Conservation (phyloP, 2,113 vertebrate genomes). For the Bos javanicus region DNA sequence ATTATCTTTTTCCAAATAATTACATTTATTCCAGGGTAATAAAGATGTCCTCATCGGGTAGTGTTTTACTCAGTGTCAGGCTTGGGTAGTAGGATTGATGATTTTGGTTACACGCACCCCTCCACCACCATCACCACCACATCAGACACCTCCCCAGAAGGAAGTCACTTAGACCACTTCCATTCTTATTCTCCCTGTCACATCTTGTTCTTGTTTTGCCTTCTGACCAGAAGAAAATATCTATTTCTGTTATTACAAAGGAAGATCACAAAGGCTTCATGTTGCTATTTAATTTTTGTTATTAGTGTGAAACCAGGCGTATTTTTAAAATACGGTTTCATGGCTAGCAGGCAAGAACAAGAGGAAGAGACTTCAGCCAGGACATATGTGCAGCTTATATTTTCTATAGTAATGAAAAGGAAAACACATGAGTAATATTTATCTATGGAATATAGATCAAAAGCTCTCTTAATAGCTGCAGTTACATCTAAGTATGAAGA, state of each 20-base stretch:
- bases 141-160: background rate
- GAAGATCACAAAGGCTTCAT: background rate
- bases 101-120: background rate
- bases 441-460: background rate
- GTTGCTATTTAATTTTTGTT: background rate
- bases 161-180: background rate
- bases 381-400: background rate
- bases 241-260: background rate
- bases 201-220: background rate
- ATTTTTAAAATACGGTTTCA: conserved; percentile 2
- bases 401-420: background rate
- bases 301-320: background rate
- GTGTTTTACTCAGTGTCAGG: background rate
- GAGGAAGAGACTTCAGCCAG: background rate
- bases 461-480: background rate
- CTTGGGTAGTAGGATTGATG: background rate
- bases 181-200: background rate
- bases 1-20: background rate
- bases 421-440: background rate
- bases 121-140: background rate
- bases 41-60: background rate
- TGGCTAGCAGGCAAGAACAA: background rate
- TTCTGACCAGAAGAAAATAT: background rate
- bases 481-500: conserved; percentile 24
- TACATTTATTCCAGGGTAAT: background rate